Percentiles rank a stretch among this genome's conserved stretches.
These are phyloP conservation scores for Agrotis ipsilon DNA, from an alignment of 2,888 invertebrate species.

Conservation along the genomic window DNA sequence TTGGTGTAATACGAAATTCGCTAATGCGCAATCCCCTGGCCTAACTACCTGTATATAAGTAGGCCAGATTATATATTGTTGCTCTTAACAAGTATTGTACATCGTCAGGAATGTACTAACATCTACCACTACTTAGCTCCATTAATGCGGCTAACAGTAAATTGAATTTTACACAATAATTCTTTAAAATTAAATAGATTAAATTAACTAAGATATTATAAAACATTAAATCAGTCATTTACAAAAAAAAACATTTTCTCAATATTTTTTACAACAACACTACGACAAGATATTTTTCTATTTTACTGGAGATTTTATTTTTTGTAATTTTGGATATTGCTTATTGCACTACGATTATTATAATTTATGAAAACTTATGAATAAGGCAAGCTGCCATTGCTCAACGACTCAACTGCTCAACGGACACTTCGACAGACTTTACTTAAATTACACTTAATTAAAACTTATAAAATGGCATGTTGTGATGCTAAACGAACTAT, in stretches of 20 bases:
- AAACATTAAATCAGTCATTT: constrained; percentile 87
- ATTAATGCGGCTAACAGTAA: constrained; percentile 71
- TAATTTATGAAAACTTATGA: constrained; percentile 60
- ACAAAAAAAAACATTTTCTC: constrained; percentile 71
- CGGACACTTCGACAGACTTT: constrained; percentile 42
- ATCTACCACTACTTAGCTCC: constrained; percentile 80
- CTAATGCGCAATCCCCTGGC: constrained; percentile 79
- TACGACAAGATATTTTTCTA: constrained; percentile 60
- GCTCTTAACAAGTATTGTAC: constrained; percentile 83
- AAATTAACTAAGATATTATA: constrained; percentile 78
- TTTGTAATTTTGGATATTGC: constrained; percentile 73
- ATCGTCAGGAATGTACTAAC: constrained; percentile 88
- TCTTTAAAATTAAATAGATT: constrained; percentile 81
- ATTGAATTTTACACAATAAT: constrained; percentile 73
- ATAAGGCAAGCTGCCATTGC: constrained; percentile 60
- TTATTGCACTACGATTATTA: constrained; percentile 75
- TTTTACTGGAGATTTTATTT: constrained; percentile 65
- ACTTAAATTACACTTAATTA: constrained; percentile 63
- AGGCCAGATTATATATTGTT: constrained; percentile 78
- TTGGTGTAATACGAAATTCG: constrained; percentile 88
- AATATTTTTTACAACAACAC: constrained; percentile 74
- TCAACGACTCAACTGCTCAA: constrained; percentile 39
- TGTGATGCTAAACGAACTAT: constrained; percentile 65
- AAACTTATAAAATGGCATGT: constrained; percentile 74
- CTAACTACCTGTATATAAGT: constrained; percentile 73